Percentiles rank a stretch among this genome's conserved stretches.
Evolutionary conservation across 2,888 invertebrate species (phyloP).

Genomic region (Ischnus inquisitorius): DNA sequence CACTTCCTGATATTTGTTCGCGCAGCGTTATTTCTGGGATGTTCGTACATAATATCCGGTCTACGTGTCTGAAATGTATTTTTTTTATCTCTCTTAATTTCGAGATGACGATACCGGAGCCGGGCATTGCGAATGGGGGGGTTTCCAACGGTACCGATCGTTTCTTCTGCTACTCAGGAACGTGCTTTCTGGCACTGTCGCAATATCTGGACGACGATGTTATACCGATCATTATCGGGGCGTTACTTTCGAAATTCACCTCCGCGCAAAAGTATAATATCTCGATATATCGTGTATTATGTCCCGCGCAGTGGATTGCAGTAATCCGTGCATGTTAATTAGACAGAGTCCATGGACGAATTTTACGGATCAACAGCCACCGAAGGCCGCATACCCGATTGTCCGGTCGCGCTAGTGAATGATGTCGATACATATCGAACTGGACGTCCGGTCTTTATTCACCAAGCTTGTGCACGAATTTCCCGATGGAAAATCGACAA

Average conservation of each 20-base stretch:
- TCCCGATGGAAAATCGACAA: background rate
- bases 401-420: background rate
- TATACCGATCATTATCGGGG: background rate
- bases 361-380: constrained; percentile 35
- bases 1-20: constrained; percentile 20
- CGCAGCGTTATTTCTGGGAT: background rate
- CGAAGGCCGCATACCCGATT: constrained; percentile 8
- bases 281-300: background rate
- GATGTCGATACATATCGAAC: background rate
- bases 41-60: constrained; percentile 33
- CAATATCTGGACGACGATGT: background rate
- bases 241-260: constrained; percentile 1
- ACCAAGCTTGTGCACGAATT: no score
- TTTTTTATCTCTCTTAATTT: background rate
- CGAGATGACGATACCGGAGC: background rate
- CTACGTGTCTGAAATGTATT: constrained; percentile 3
- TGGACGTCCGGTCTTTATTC: no score
- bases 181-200: background rate
- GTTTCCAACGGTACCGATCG: background rate
- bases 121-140: background rate
- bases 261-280: background rate
- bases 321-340: background rate
- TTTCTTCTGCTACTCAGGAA: background rate
- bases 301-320: background rate
- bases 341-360: constrained; percentile 33